Base-by-base conservation (phyloP, 2,797 vertebrate species). In the Agapornis canus region DNA sequence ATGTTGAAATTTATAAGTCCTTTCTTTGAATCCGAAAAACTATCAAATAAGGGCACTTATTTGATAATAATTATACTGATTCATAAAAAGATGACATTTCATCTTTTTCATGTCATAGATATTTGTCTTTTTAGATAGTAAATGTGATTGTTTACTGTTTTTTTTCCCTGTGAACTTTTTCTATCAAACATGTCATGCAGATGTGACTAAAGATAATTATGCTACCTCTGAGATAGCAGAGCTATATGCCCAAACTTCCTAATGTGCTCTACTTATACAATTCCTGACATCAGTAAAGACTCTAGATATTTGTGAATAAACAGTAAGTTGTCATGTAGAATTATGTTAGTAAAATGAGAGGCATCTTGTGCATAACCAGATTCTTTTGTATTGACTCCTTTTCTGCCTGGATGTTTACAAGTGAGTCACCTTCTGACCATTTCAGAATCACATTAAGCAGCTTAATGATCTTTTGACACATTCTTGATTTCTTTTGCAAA, bases 71-170 rank as follows among this genome's bases (percentile, higher is more conserved):
- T 70, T 89, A 77, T 63, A 35, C 10, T 64, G 59, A 39, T 23
- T 79, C 0, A 0, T 15, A 14, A 78, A 15, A 35, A 35, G 54
- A 35, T 57, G 32, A 16, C 21, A 23, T 4, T 13, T 61, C 0
- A 17, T 63, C 4, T 52, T 75, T 90, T 75, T 43, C 17, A 26
- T n/a, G 20, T 29, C 45, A 6, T 26, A 86, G 10, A 13, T 63
- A 49, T 52, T 80, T 82, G 14, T 25, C 12, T 10, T 79, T n/a
- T 73, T 76, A 69, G 25, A 31, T 54, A 75, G 11, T 13, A 51
- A 78, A 65, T 6, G 6, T 39, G 18, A 32, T 72, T 89, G 11
- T 25, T 68, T 22, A 8, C 29, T 52, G 8, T 0, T 66, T 86
- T 94, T 35, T 57, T 35, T 57, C 9, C 32, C 32, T n/a, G 1